A percentile compares a stretch with the other conserved stretches of the same genome.
Evolutionary conservation across 1,140 invertebrate genomes (phyloP).

Genomic region (Drosophila nebulosa): DNA sequence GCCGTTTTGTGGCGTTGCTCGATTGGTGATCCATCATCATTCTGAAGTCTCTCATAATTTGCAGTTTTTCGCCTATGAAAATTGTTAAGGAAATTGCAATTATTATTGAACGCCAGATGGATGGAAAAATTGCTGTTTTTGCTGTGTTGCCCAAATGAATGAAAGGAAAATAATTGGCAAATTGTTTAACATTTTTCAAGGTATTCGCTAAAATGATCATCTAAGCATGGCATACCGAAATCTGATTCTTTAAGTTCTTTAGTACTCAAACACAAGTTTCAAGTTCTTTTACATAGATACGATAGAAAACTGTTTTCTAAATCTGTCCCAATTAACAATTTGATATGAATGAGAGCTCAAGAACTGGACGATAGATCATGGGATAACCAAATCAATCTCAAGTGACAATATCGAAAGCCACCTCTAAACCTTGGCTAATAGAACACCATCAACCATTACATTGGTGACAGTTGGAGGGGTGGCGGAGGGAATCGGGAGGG

Average conservation of each 20-base stretch:
- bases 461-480: background rate
- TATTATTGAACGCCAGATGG: background rate
- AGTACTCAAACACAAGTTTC: too few relatives aligned
- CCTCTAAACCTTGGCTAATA: background rate
- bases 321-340: background rate
- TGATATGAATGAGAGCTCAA: background rate
- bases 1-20: constrained; percentile 69
- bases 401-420: background rate
- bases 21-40: constrained; percentile 76
- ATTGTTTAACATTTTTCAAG: background rate
- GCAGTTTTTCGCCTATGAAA: constrained; percentile 60
- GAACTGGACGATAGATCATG: background rate
- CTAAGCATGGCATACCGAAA: too few relatives aligned
- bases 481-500: background rate
- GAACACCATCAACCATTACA: background rate
- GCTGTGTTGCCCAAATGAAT: background rate
- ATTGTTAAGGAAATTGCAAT: constrained; percentile 44
- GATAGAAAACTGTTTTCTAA: too few relatives aligned
- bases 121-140: constrained; percentile 13
- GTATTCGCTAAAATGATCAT: too few relatives aligned
- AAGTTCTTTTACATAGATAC: too few relatives aligned
- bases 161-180: background rate
- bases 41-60: constrained; percentile 59
- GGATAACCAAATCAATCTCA: background rate
- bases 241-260: too few relatives aligned